Conservation (phyloP, 2,797 vertebrate species). For the Sebastes matsubarae region DNA sequence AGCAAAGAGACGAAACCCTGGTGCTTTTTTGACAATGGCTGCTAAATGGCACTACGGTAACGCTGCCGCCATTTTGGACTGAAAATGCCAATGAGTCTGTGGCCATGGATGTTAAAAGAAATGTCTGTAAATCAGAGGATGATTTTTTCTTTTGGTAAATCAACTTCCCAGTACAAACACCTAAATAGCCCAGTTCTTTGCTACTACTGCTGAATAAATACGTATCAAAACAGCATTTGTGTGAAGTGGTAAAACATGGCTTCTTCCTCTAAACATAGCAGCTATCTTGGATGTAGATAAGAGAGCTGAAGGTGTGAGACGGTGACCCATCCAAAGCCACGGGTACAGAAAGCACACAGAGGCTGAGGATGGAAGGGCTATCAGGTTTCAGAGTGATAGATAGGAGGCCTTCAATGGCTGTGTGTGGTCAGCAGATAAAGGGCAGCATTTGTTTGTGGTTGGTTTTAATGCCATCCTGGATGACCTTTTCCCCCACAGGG, state of each 20-base stretch:
- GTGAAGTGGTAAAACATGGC: background rate
- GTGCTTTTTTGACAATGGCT: too few species aligned
- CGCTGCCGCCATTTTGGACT: too few species aligned
- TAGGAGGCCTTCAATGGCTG: conserved; percentile 35
- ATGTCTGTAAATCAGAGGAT: too few species aligned
- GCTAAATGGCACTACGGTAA: too few species aligned
- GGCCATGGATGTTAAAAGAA: too few species aligned
- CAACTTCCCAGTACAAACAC: too few species aligned
- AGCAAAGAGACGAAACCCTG: too few species aligned
- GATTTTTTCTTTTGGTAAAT: too few species aligned
- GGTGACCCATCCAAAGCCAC: conserved; percentile 13
- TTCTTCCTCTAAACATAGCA: background rate
- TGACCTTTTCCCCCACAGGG: conserved; percentile 54
- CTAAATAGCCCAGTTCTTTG: background rate
- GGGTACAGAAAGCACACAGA: conserved; percentile 1
- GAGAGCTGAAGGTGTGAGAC: background rate
- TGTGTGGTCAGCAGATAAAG: conserved; percentile 72
- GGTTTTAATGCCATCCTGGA: conserved; percentile 61
- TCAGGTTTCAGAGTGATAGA: conserved; percentile 58
- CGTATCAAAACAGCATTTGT: background rate
- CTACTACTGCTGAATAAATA: background rate
- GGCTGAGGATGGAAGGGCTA: conserved; percentile 13
- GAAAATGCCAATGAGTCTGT: too few species aligned
- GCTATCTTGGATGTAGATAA: background rate
- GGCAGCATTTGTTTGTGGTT: conserved; percentile 73